A percentile compares a stretch with the other conserved stretches of the same genome.
phyloP scores from a whole-genome alignment of 30 jellyfish, hydroid and myxozoan genomes.

The Aurelia coerulea region DNA sequence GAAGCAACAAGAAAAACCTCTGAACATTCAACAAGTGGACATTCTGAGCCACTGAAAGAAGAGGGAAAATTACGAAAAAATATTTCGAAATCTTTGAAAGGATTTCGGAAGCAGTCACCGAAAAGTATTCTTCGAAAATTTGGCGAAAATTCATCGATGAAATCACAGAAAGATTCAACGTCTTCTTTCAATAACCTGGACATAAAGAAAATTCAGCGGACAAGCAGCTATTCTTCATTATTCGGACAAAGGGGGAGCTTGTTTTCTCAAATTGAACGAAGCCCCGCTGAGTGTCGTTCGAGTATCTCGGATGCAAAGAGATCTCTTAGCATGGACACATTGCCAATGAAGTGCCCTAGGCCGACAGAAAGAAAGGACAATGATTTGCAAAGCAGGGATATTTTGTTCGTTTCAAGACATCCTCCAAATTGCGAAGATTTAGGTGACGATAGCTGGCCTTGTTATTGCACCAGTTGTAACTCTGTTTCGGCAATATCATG shows the following conservation, averaged over 20 bases:
- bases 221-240: conserved; percentile 63
- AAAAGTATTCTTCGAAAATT: not conserved
- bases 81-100: not conserved
- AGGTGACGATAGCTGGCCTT: too few species aligned
- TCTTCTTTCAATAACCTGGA: not conserved
- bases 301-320: not conserved
- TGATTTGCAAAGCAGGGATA: too few species aligned
- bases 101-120: not conserved
- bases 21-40: not conserved
- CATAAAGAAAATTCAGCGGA: conserved; percentile 17
- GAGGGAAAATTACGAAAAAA: not conserved
- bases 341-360: not conserved
- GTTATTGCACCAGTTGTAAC: not conserved
- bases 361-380: too few species aligned
- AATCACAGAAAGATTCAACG: not conserved
- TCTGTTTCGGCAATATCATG: not conserved
- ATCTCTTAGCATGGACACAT: not conserved
- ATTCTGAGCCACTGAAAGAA: not conserved
- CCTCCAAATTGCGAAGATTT: too few species aligned
- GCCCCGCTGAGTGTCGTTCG: not conserved
- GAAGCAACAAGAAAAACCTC: not conserved
- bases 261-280: conserved; percentile 29
- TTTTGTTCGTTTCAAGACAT: too few species aligned
- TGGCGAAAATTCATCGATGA: not conserved
- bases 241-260: conserved; percentile 70